A percentile compares a stretch with the other conserved stretches of the same genome.
phyloP scores from a whole-genome alignment of 2,888 invertebrate genomes.

The Myopa tessellatipennis region DNA sequence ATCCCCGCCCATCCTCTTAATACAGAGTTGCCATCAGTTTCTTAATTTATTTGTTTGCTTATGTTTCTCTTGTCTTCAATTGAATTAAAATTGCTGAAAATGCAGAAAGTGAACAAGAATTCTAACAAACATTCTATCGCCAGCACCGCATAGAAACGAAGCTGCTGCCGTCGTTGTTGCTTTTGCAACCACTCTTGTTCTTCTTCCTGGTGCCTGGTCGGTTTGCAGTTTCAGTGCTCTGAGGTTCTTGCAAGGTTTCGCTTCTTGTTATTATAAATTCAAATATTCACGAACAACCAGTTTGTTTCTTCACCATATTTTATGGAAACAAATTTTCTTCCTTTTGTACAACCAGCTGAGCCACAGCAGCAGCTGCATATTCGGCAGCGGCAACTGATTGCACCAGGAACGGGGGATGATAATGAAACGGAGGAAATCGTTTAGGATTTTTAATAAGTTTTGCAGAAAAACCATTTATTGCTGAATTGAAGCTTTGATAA shows the following conservation, averaged over 20 bases:
- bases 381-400: too few relatives aligned
- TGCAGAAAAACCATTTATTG: too few relatives aligned
- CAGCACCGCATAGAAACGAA: neutral
- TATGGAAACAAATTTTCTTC: conserved; percentile 9
- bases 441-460: too few relatives aligned
- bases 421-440: too few relatives aligned
- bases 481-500: too few relatives aligned
- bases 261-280: neutral
- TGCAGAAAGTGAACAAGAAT: neutral
- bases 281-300: neutral
- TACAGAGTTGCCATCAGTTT: neutral
- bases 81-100: conserved; percentile 11
- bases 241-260: neutral
- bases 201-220: neutral
- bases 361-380: too few relatives aligned
- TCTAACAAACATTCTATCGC: neutral
- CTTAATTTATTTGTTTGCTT: neutral
- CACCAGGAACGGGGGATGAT: too few relatives aligned
- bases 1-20: neutral
- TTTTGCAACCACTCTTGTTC: conserved; percentile 9
- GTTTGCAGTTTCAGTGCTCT: neutral
- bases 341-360: neutral
- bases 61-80: neutral
- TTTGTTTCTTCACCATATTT: neutral
- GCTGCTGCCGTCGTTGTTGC: neutral